Evolutionary conservation across 92 coral and sea anemone genomes (phyloP).

Genomic region (Chrysogorgia sp.): DNA sequence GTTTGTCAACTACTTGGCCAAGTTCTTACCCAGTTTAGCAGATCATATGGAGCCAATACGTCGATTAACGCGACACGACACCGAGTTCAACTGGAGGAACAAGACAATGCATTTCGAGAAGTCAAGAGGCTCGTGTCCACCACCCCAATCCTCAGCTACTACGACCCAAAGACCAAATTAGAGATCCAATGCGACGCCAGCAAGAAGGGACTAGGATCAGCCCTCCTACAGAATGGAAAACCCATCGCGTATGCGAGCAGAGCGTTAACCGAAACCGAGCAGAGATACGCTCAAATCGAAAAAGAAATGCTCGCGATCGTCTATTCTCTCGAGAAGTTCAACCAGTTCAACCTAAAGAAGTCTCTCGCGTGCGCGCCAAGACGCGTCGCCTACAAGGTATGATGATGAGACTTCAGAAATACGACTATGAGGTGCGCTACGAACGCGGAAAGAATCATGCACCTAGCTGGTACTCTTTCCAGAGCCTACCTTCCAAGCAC

Average conservation of each 20-base stretch:
- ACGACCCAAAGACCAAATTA: constrained; percentile 19
- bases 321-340: constrained; percentile 43
- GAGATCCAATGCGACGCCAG: constrained; percentile 48
- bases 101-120: constrained; percentile 47
- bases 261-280: constrained; percentile 31
- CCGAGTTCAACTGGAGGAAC: constrained; percentile 40
- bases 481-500: constrained; percentile 4
- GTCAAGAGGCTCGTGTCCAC: constrained; percentile 46
- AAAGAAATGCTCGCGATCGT: constrained; percentile 45
- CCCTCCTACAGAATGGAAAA: constrained; percentile 10
- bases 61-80: constrained; percentile 43
- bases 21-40: constrained; percentile 49
- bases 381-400: constrained; percentile 31
- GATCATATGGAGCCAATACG: constrained; percentile 54
- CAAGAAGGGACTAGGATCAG: constrained; percentile 34
- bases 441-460: constrained; percentile 15
- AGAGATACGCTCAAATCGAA: constrained; percentile 44
- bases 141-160: constrained; percentile 48
- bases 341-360: constrained; percentile 2
- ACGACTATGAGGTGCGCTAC: constrained; percentile 7
- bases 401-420: constrained; percentile 20
- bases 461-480: constrained; percentile 4
- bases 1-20: constrained; percentile 53
- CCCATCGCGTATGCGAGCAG: constrained; percentile 29
- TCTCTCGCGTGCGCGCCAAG: constrained; percentile 10